These are phyloP conservation scores for Pachyramphus minor DNA, from an alignment of 2,113 vertebrate genomes.

Conservation along the genomic window DNA sequence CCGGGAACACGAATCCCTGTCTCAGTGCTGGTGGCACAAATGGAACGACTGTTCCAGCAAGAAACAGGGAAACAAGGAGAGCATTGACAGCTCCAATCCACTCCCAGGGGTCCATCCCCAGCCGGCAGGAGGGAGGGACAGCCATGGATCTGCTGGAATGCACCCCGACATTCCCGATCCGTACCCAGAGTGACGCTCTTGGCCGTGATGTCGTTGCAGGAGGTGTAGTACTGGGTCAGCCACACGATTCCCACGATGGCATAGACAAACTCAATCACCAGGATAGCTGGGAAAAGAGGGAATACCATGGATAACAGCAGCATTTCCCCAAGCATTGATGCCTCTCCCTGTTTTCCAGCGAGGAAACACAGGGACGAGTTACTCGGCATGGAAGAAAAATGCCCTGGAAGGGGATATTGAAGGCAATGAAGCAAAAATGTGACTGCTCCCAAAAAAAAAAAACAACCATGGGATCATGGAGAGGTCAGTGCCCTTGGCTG, in stretches of 20 bases:
- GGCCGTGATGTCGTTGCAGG: conserved; percentile 93
- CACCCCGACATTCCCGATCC: background rate
- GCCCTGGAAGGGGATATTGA: background rate
- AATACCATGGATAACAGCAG: background rate
- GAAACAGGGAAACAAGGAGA: background rate
- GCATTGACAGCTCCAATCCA: background rate
- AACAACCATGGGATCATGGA: background rate
- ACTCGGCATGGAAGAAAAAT: background rate
- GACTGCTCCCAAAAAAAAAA: background rate
- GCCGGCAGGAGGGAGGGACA: background rate
- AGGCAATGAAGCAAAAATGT: background rate
- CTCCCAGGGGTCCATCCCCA: background rate
- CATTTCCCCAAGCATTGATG: background rate
- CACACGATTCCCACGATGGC: conserved; percentile 96
- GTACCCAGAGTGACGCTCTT: conserved; percentile 95
- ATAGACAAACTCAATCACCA: conserved; percentile 95
- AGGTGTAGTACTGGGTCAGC: conserved; percentile 95
- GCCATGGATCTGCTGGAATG: background rate
- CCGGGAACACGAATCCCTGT: background rate
- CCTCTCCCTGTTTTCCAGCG: background rate
- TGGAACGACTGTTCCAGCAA: background rate
- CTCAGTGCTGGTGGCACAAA: background rate
- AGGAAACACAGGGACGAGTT: background rate
- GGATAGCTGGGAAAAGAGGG: conserved; percentile 80
- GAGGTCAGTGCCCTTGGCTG: background rate